These are phyloP conservation scores for Merluccius polli DNA, from an alignment of 2,797 vertebrate genomes.

Conservation along the genomic window DNA sequence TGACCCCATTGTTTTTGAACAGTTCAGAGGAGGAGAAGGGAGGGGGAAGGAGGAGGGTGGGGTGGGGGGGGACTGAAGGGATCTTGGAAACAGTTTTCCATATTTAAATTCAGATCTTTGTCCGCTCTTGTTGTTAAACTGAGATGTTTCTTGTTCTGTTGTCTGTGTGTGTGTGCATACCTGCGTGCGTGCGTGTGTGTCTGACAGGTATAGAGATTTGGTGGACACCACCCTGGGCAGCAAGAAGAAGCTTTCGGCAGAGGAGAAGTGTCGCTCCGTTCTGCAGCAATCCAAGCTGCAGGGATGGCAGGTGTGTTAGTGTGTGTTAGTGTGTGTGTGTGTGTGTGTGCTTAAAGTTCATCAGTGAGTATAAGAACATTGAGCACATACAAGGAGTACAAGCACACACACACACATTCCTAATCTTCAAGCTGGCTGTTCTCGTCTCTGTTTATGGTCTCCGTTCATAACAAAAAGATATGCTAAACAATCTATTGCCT, in stretches of 20 bases:
- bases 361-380: no score
- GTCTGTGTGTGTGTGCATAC: background rate
- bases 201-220: constrained; percentile 82
- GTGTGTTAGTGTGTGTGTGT: constrained; percentile 54
- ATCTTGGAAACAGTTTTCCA: background rate
- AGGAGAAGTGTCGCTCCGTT: constrained; percentile 82
- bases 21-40: no score
- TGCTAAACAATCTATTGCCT: constrained; percentile 57
- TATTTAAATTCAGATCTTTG: constrained; percentile 16
- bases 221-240: constrained; percentile 72
- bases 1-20: constrained; percentile 57
- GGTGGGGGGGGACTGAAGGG: background rate
- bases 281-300: constrained; percentile 87
- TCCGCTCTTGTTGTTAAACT: constrained; percentile 24
- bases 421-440: constrained; percentile 5
- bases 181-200: constrained; percentile 17
- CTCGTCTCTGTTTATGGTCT: constrained; percentile 45
- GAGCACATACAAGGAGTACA: constrained; percentile 25
- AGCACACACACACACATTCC: no score
- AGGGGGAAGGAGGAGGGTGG: background rate
- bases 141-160: constrained; percentile 15
- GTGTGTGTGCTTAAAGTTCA: constrained; percentile 7
- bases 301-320: constrained; percentile 84
- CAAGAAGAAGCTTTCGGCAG: constrained; percentile 72
- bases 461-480: constrained; percentile 52